Percentiles rank a stretch among this genome's conserved stretches.
Evolutionary conservation across 2,888 invertebrate species (phyloP).

Genomic region (Yponomeuta malinellus): DNA sequence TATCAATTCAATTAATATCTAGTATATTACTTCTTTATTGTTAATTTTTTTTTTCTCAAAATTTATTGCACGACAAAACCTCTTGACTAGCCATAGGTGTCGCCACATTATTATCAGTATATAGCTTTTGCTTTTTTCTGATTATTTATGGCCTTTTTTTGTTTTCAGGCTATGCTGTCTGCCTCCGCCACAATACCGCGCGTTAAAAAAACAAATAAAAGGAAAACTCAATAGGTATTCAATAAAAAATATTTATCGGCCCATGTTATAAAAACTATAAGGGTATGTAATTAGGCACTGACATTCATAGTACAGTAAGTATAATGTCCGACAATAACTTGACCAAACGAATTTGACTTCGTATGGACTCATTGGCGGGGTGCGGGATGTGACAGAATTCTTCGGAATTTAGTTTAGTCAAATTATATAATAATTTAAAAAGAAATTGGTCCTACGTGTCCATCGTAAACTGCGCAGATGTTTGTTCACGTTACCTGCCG

Average conservation of each 20-base stretch:
- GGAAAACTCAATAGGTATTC: constrained; percentile 74
- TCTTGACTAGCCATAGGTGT: neutral
- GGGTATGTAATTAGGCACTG: neutral
- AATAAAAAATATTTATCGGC: constrained; percentile 17
- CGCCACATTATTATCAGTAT: neutral
- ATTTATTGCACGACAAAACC: neutral
- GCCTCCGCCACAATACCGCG: constrained; percentile 84
- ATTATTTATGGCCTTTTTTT: constrained; percentile 57
- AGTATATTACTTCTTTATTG: neutral
- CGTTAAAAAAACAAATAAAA: constrained; percentile 82
- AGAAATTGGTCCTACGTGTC: too few species aligned
- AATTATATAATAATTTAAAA: too few species aligned
- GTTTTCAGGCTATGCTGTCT: constrained; percentile 79
- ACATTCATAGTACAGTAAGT: neutral
- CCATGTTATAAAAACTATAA: too few species aligned
- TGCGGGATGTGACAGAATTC: too few species aligned
- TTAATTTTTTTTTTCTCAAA: neutral
- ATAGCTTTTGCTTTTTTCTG: constrained; percentile 43
- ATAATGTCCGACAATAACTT: neutral
- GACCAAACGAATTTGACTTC: too few species aligned
- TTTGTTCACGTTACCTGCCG: too few species aligned
- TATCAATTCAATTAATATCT: neutral
- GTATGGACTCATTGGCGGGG: too few species aligned
- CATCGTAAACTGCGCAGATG: too few species aligned
- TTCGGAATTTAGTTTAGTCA: too few species aligned